Evolutionary conservation across 2,888 invertebrate genomes (phyloP).

Genomic region (Pterobdella sp.): DNA sequence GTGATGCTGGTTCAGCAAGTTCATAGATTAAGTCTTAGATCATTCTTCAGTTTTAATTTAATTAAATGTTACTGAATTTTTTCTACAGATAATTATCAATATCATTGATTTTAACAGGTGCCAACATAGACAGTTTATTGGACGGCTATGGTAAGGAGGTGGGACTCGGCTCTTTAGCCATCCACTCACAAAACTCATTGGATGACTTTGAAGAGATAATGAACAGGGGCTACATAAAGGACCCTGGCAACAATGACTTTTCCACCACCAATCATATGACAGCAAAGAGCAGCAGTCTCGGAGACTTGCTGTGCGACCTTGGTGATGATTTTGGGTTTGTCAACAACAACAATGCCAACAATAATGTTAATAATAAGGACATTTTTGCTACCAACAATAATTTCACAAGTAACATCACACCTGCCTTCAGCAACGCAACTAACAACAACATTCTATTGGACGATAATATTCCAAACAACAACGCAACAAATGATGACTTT

Average conservation of each 20-base stretch:
- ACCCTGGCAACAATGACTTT: background rate
- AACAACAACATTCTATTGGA: slow-evolving; percentile 11
- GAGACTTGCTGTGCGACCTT: background rate
- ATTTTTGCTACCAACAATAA: background rate
- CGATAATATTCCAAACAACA: background rate
- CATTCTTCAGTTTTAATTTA: too few species aligned
- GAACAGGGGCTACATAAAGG: background rate
- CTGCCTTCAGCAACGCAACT: background rate
- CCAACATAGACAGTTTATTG: background rate
- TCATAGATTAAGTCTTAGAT: too few species aligned
- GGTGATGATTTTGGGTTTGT: background rate
- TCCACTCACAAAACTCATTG: background rate
- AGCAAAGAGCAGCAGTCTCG: background rate
- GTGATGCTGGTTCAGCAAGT: too few species aligned
- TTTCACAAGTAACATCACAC: background rate
- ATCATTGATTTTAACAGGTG: background rate
- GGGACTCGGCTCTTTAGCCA: background rate
- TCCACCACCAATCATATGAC: background rate
- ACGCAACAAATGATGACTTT: background rate
- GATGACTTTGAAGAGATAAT: slow-evolving; percentile 5
- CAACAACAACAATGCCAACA: slow-evolving; percentile 8
- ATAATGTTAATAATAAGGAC: slow-evolving; percentile 1
- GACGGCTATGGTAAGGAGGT: background rate
- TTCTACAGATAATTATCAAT: background rate
- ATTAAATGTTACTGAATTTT: too few species aligned